Evolutionary conservation across 1,140 invertebrate genomes (phyloP).

Genomic region (Psix sp.): DNA sequence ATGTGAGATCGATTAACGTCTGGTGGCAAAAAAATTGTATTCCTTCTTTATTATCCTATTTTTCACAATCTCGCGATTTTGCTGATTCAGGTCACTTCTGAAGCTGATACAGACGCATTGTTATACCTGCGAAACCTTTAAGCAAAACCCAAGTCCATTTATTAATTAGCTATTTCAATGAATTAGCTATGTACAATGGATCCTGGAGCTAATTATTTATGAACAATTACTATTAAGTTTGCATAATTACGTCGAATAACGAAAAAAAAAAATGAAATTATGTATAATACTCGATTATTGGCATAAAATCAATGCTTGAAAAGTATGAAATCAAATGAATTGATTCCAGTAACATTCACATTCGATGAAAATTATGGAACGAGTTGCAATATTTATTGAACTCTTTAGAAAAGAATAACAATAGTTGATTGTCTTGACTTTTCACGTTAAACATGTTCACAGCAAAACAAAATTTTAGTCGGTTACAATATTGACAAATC

Average conservation of each 20-base stretch:
- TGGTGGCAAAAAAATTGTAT: conserved; percentile 42
- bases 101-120: conserved; percentile 14
- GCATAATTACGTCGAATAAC: too few relatives aligned
- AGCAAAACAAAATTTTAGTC: conserved; percentile 19
- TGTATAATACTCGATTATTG: too few relatives aligned
- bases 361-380: conserved; percentile 17
- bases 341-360: conserved; percentile 24
- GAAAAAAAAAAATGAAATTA: too few relatives aligned
- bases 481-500: conserved; percentile 21
- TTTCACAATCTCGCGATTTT: conserved; percentile 42
- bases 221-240: too few relatives aligned
- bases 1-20: conserved; percentile 53
- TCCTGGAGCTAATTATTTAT: too few relatives aligned
- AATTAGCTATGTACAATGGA: too few relatives aligned
- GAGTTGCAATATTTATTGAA: not conserved
- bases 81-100: conserved; percentile 41
- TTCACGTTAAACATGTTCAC: conserved; percentile 10
- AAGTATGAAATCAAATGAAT: conserved; percentile 23
- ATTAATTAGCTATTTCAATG: too few relatives aligned
- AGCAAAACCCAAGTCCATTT: too few relatives aligned
- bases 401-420: conserved; percentile 2
- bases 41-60: conserved; percentile 40
- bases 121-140: conserved; percentile 19
- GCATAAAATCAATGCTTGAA: too few relatives aligned
- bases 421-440: conserved; percentile 23